phyloP scores from a whole-genome alignment of 2,888 invertebrate species.

The Odontocerum albicorne region DNA sequence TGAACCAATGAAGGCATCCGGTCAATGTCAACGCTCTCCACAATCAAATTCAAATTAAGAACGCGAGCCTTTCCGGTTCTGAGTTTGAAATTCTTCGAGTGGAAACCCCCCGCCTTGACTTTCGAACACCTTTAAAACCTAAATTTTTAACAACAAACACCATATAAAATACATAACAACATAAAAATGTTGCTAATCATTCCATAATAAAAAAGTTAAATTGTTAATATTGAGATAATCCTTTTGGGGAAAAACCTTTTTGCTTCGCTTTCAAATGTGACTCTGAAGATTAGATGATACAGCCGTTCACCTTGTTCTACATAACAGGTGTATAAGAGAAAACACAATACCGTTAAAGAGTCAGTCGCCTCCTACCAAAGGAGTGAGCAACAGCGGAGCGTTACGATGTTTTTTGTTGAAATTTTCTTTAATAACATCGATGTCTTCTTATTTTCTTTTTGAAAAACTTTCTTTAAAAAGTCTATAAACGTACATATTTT shows the following conservation, averaged over 20 bases:
- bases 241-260: too few relatives aligned
- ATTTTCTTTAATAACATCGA: too few relatives aligned
- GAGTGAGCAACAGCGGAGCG: slow-evolving; percentile 3
- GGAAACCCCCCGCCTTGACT: slow-evolving; percentile 27
- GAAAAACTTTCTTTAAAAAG: too few relatives aligned
- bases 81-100: slow-evolving; percentile 18
- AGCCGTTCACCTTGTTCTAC: slow-evolving; percentile 31
- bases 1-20: slow-evolving; percentile 9
- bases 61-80: slow-evolving; percentile 22
- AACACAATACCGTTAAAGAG: slow-evolving; percentile 25
- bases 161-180: neutral
- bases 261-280: too few relatives aligned
- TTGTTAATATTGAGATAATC: too few relatives aligned
- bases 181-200: too few relatives aligned
- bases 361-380: slow-evolving; percentile 17
- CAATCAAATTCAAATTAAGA: slow-evolving; percentile 7
- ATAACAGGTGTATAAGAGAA: slow-evolving; percentile 27
- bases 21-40: slow-evolving; percentile 18
- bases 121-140: slow-evolving; percentile 2
- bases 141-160: neutral
- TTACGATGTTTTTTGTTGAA: neutral
- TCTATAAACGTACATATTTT: too few relatives aligned
- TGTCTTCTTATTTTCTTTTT: too few relatives aligned
- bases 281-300: too few relatives aligned
- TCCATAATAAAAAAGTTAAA: too few relatives aligned